Base-by-base conservation (phyloP, 2,797 vertebrate genomes). In the Pteropus rufus region DNA sequence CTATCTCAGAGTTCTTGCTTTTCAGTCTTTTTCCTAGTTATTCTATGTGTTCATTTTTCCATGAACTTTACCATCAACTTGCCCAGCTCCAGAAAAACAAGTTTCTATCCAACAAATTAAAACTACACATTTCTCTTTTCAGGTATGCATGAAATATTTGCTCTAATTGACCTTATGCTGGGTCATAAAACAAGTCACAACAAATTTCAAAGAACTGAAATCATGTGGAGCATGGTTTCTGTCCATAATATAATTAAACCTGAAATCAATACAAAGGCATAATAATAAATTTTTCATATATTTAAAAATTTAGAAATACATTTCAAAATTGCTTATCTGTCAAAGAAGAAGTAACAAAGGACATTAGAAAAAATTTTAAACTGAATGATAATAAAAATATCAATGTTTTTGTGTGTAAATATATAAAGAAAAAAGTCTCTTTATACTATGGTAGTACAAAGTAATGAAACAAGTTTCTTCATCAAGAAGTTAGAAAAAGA, bases 271-370 rank as follows among this genome's bases (percentile, higher is more conserved):
- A 44, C 49, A 65, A 83, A 91, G 31, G 4, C 21, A 34, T 52
- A 76, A 62, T 64, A 52, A 69, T 64, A 34, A 24, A 82, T 69
- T 77, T 70, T 83, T 46, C 19, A 26, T 41, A 70, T 65, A 19
- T 81, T 91, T 76, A 79, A 39, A 77, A 84, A 77, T 49, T 83
- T 64, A 87, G 64, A 72, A 94, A 92, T 77, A 44, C 26, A 89
- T 67, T 94, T 96, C 5, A 58, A 49, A 91, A 79, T 83, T 94
- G 52, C 29, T 26, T 24, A 39, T 49, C 34, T 11, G 14, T 83
- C 23, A 79, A 79, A 83, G 36, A 75, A 93, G 65, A 65, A 85
- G 44, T 76, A 70, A 91, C 36, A 96, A 70, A 77, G 64, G 36
- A 72, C 29, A 23, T 62, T 77, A 77, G 54, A 70, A 70, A 75